These are phyloP conservation scores for Tiphia femorata DNA, from an alignment of 2,888 invertebrate genomes.

Conservation along the genomic window DNA sequence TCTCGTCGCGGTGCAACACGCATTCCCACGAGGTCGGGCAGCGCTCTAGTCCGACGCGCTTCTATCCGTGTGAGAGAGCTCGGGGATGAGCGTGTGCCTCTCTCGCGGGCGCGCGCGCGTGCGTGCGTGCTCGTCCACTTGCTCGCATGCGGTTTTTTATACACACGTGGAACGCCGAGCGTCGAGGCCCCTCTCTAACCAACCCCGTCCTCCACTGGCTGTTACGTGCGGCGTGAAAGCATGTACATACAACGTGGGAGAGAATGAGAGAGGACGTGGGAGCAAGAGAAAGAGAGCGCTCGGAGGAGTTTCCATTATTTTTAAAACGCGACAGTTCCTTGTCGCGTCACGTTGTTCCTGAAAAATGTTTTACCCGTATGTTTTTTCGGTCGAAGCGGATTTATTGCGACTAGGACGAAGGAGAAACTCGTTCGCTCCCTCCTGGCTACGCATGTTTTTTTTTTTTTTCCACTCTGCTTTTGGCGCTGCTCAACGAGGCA, in stretches of 20 bases:
- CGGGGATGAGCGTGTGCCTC: not conserved
- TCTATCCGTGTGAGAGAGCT: not conserved
- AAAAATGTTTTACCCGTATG: constrained; percentile 4
- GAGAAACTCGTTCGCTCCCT: not conserved
- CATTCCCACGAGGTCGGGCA: constrained; percentile 27
- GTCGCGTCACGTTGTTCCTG: not conserved
- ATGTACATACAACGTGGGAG: too few species aligned
- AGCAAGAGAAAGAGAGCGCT: too few species aligned
- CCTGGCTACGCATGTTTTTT: too few species aligned
- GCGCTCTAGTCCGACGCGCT: constrained; percentile 23
- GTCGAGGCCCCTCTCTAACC: not conserved
- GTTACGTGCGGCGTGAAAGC: too few species aligned
- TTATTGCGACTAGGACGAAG: not conserved
- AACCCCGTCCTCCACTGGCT: too few species aligned
- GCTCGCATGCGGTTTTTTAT: not conserved
- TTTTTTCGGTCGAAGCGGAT: too few species aligned
- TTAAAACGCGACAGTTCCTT: constrained; percentile 7
- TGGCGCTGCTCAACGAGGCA: not conserved
- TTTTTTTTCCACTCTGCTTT: not conserved
- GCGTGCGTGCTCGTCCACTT: not conserved
- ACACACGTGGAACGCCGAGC: not conserved
- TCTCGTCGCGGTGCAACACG: constrained; percentile 30
- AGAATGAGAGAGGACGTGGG: too few species aligned
- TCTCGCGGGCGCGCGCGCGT: not conserved
- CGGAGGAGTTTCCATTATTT: constrained; percentile 4